These are phyloP conservation scores for Rhyacophila evoluta DNA, from an alignment of 2,888 invertebrate genomes.

Conservation along the genomic window DNA sequence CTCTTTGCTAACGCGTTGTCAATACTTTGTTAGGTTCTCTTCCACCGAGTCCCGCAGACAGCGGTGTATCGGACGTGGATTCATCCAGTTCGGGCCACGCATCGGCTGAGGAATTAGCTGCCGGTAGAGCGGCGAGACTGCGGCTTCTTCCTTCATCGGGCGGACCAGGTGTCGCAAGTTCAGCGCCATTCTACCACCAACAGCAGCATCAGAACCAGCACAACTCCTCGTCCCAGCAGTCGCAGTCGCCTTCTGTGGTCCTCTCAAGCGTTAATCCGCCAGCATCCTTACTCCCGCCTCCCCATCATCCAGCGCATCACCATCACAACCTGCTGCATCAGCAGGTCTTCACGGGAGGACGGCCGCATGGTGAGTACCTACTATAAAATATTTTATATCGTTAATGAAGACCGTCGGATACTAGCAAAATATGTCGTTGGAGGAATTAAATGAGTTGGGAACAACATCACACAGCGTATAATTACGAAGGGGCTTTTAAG, in stretches of 20 bases:
- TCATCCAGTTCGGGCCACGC: conserved; percentile 87
- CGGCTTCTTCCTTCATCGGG: conserved; percentile 57
- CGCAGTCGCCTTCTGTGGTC: background rate
- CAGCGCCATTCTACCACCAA: conserved; percentile 62
- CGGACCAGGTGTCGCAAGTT: conserved; percentile 65
- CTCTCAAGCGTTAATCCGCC: conserved; percentile 26
- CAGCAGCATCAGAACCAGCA: conserved; percentile 59
- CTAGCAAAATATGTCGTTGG: no score
- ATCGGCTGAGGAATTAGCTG: conserved; percentile 84
- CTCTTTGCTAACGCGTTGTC: background rate
- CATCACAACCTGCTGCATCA: conserved; percentile 23
- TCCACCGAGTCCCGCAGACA: conserved; percentile 97
- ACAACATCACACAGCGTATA: no score
- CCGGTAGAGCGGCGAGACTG: conserved; percentile 86
- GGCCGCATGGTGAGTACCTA: background rate
- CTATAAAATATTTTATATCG: no score
- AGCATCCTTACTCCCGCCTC: background rate
- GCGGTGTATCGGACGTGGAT: conserved; percentile 97
- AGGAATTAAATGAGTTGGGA: no score
- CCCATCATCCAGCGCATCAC: conserved; percentile 23
- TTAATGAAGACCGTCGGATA: no score
- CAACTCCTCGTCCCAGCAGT: conserved; percentile 59
- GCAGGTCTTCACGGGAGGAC: background rate
- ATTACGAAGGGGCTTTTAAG: no score
- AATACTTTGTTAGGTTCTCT: conserved; percentile 80